Percentiles rank a stretch among this genome's conserved stretches.
Conservation (phyloP, 2,888 invertebrate genomes). For the Drosophila mimetica region DNA sequence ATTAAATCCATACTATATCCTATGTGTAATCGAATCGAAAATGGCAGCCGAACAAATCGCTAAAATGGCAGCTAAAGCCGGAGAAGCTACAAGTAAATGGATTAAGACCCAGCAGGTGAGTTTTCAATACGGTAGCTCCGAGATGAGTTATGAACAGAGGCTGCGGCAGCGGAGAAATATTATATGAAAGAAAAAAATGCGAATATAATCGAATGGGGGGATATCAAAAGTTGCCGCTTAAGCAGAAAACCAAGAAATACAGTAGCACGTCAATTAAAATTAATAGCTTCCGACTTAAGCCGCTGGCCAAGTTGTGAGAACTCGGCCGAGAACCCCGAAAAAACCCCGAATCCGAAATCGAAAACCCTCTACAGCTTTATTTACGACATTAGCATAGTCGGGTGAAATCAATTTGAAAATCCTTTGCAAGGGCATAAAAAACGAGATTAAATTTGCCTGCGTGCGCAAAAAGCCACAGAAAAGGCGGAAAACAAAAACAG, state of each 20-base stretch:
- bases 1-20: slow-evolving; percentile 4
- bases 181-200: background rate
- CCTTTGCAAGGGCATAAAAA: slow-evolving; percentile 77
- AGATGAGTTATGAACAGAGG: slow-evolving; percentile 33
- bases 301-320: slow-evolving; percentile 50
- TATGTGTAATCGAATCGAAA: slow-evolving; percentile 39
- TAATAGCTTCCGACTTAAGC: slow-evolving; percentile 80
- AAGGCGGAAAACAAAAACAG: slow-evolving; percentile 33
- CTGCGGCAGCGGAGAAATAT: slow-evolving; percentile 14
- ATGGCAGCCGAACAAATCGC: slow-evolving; percentile 55
- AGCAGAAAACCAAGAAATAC: slow-evolving; percentile 61
- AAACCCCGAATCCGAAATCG: slow-evolving; percentile 11
- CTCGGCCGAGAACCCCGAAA: slow-evolving; percentile 25
- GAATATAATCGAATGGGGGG: slow-evolving; percentile 5
- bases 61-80: slow-evolving; percentile 50
- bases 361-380: slow-evolving; percentile 67
- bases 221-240: slow-evolving; percentile 56
- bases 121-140: slow-evolving; percentile 52
- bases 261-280: slow-evolving; percentile 80
- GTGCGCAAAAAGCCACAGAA: slow-evolving; percentile 43
- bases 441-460: slow-evolving; percentile 73
- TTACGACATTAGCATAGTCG: slow-evolving; percentile 76
- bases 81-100: slow-evolving; percentile 72
- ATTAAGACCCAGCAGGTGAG: slow-evolving; percentile 74
- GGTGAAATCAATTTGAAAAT: slow-evolving; percentile 79